phyloP scores from a whole-genome alignment of 2,797 vertebrate genomes.

The Nannoperca australis region DNA sequence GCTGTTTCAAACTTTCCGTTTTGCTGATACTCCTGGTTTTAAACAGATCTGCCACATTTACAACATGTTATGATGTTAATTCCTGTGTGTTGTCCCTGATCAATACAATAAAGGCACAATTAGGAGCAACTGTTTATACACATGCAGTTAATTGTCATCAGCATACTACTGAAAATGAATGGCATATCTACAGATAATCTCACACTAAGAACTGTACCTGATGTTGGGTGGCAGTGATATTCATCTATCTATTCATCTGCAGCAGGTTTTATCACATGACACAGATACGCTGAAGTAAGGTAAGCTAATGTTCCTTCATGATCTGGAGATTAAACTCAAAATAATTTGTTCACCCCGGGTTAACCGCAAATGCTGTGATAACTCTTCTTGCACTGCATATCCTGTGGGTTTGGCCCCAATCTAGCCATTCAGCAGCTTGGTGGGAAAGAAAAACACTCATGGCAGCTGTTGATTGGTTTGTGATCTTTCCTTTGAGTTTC shows the following conservation, averaged over 20 bases:
- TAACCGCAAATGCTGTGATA: slow-evolving; percentile 47
- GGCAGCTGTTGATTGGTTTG: slow-evolving; percentile 15
- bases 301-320: slow-evolving; percentile 41
- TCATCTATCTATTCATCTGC: slow-evolving; percentile 24
- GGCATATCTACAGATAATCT: neutral
- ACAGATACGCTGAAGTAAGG: slow-evolving; percentile 24
- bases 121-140: neutral
- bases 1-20: neutral
- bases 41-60: neutral
- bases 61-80: neutral
- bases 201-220: neutral
- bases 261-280: slow-evolving; percentile 24
- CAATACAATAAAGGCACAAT: neutral
- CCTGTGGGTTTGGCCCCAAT: slow-evolving; percentile 48
- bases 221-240: neutral
- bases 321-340: slow-evolving; percentile 61
- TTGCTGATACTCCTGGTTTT: neutral
- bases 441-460: slow-evolving; percentile 7
- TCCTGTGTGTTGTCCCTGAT: neutral
- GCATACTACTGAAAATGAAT: slow-evolving; percentile 7
- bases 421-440: slow-evolving; percentile 32
- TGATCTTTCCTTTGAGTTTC: slow-evolving; percentile 25
- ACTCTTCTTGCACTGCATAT: slow-evolving; percentile 28
- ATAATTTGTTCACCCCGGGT: slow-evolving; percentile 56
- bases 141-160: slow-evolving; percentile 15